Conservation (phyloP, 2,888 invertebrate genomes). For the Latheticus oryzae region DNA sequence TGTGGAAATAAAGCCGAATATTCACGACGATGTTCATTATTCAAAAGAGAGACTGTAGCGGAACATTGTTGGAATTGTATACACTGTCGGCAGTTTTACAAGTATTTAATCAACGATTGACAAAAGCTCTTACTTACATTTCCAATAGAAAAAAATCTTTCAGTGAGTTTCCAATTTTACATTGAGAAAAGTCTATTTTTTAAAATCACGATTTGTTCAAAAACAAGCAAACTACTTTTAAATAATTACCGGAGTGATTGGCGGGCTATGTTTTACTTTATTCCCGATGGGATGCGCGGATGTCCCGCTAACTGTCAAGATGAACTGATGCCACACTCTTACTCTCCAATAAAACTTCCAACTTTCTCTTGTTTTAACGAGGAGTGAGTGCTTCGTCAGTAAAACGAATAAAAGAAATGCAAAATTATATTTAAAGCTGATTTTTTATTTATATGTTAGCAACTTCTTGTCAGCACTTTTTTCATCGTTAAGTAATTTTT, state of each 20-base stretch:
- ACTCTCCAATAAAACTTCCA: conserved; percentile 49
- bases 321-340: conserved; percentile 46
- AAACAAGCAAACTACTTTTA: conserved; percentile 60
- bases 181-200: no score
- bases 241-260: conserved; percentile 64
- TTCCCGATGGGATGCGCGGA: conserved; percentile 52
- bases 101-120: no score
- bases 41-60: conserved; percentile 6
- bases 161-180: no score
- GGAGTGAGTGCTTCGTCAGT: conserved; percentile 40
- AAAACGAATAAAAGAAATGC: conserved; percentile 37
- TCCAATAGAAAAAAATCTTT: no score
- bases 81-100: no score
- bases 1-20: conserved; percentile 32
- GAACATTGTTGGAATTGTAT: no score
- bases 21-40: conserved; percentile 19
- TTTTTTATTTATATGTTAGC: conserved; percentile 40
- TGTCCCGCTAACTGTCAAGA: conserved; percentile 58
- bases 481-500: conserved; percentile 4
- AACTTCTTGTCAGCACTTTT: conserved; percentile 40
- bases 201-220: conserved; percentile 16
- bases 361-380: conserved; percentile 50
- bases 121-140: no score
- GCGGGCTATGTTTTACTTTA: conserved; percentile 58
- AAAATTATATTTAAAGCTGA: conserved; percentile 40